These are phyloP conservation scores for Cricetomys ansorgei DNA, from an alignment of 2,113 vertebrate genomes.

Conservation along the genomic window DNA sequence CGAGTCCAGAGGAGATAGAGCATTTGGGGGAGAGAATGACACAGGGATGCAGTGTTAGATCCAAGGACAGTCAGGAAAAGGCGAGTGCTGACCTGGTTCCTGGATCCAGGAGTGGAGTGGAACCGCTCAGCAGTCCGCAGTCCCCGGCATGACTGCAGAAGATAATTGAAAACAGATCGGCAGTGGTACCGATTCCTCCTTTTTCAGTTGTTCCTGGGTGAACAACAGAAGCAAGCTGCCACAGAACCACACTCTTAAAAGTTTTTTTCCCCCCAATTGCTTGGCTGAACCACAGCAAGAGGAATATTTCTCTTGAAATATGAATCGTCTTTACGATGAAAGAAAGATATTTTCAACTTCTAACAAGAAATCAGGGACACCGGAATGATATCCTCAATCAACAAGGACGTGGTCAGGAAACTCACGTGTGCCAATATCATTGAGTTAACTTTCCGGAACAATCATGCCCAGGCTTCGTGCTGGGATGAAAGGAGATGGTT, in stretches of 20 bases:
- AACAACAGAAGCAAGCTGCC: not conserved
- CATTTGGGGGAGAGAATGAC: not conserved
- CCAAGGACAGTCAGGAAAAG: not conserved
- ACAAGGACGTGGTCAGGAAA: constrained; percentile 57
- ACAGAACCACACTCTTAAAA: not conserved
- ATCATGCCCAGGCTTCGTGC: constrained; percentile 54
- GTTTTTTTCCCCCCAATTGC: constrained; percentile 26
- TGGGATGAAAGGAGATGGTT: constrained; percentile 70
- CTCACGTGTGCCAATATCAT: constrained; percentile 38
- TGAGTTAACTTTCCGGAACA: constrained; percentile 45
- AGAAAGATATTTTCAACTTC: constrained; percentile 49
- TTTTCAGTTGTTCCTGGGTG: not conserved
- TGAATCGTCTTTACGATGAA: constrained; percentile 58
- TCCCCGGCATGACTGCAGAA: not conserved
- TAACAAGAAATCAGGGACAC: constrained; percentile 39
- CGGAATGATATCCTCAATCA: constrained; percentile 18
- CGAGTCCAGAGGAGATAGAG: not conserved
- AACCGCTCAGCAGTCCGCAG: not conserved
- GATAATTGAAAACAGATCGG: not conserved
- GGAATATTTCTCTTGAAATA: constrained; percentile 58
- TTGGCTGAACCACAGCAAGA: constrained; percentile 48
- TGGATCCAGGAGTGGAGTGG: not conserved
- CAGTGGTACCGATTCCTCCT: not conserved
- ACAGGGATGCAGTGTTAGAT: not conserved
- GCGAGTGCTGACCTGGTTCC: not conserved